phyloP scores from a whole-genome alignment of 2,797 vertebrate genomes.

The Sebastes diploproa region DNA sequence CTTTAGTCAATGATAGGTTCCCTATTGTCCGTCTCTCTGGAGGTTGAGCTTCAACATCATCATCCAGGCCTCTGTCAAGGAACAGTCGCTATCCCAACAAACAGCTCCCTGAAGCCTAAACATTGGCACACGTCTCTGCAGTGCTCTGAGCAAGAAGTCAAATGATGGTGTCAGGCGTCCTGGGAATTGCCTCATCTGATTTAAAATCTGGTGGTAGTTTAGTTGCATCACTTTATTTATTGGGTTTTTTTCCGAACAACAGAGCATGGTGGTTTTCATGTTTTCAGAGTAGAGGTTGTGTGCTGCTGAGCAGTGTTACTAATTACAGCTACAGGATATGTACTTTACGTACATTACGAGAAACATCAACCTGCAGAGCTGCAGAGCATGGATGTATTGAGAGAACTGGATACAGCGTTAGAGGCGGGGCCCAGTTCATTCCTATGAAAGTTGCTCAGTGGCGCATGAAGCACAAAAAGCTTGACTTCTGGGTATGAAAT shows the following conservation, averaged over 20 bases:
- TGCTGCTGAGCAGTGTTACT: neutral
- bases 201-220: neutral
- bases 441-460: neutral
- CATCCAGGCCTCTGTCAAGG: constrained; percentile 35
- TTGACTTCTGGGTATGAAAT: neutral
- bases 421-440: no score
- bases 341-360: neutral
- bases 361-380: neutral
- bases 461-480: neutral
- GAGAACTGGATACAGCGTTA: no score
- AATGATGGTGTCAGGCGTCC: constrained; percentile 39
- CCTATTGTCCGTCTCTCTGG: constrained; percentile 55
- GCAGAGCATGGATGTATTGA: neutral
- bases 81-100: constrained; percentile 5
- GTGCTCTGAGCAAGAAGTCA: neutral
- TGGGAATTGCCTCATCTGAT: constrained; percentile 1
- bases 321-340: neutral
- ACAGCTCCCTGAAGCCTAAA: neutral
- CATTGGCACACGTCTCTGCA: neutral
- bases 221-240: neutral
- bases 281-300: neutral
- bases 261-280: neutral
- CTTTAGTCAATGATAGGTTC: constrained; percentile 50
- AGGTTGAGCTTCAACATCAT: constrained; percentile 39
- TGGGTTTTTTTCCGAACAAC: neutral